These are phyloP conservation scores for Mormyrus iriodes DNA, from an alignment of 2,113 vertebrate genomes.

Conservation along the genomic window DNA sequence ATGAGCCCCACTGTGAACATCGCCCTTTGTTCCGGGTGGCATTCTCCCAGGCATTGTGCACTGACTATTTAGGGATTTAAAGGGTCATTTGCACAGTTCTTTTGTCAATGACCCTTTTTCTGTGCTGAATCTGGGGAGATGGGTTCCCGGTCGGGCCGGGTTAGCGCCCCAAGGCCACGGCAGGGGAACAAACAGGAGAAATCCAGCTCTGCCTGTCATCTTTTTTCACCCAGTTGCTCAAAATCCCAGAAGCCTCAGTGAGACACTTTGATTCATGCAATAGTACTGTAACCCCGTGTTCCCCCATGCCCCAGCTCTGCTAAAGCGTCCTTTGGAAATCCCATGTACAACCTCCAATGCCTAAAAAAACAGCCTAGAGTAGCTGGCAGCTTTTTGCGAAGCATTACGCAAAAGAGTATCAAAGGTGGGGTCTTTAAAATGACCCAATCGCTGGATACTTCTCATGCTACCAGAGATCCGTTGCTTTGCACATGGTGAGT, in stretches of 20 bases:
- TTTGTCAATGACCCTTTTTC: conserved; percentile 78
- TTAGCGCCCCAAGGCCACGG: conserved; percentile 60
- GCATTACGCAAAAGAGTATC: not conserved
- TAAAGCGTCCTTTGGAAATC: not conserved
- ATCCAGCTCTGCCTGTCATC: not conserved
- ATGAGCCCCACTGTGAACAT: conserved; percentile 86
- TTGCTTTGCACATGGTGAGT: not conserved
- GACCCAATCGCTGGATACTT: not conserved
- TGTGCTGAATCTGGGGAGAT: conserved; percentile 71
- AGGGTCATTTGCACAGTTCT: conserved; percentile 98
- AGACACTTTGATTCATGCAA: not conserved
- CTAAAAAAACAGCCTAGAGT: not conserved
- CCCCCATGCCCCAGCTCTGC: not conserved
- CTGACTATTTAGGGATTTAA: conserved; percentile 96
- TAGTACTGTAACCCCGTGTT: not conserved
- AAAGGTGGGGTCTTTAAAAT: not conserved
- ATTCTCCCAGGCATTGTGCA: conserved; percentile 93
- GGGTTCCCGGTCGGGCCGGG: conserved; percentile 58
- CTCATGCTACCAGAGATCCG: not conserved
- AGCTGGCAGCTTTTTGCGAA: not conserved
- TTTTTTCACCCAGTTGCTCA: not conserved
- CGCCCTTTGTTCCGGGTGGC: conserved; percentile 77
- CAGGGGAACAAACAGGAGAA: conserved; percentile 21
- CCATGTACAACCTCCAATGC: not conserved
- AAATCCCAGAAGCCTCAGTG: not conserved